A percentile compares a stretch with the other conserved stretches of the same genome.
Conservation (phyloP, 2,797 vertebrate genomes). For the Catostomus latipinnis region DNA sequence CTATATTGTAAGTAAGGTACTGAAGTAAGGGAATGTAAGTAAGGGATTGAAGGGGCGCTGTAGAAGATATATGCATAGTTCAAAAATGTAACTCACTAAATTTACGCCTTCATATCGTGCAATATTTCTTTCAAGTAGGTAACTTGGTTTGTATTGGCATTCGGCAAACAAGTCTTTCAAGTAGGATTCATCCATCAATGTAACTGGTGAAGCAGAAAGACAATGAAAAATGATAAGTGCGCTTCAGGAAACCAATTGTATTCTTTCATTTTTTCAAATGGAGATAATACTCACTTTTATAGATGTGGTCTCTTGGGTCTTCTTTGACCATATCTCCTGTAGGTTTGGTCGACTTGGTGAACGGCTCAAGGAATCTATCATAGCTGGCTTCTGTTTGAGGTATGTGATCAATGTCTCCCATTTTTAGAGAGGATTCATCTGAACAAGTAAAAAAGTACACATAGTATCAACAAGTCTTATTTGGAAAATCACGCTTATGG, state of each 20-base stretch:
- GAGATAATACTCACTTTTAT: constrained; percentile 22
- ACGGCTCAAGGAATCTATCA: not conserved
- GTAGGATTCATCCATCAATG: constrained; percentile 23
- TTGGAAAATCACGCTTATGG: not conserved
- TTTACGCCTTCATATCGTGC: constrained; percentile 43
- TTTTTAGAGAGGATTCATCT: constrained; percentile 41
- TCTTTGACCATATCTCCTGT: constrained; percentile 42
- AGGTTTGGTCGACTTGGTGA: not conserved
- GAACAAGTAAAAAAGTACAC: not conserved
- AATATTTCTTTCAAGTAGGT: not conserved
- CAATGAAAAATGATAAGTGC: not conserved
- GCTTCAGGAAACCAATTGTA: not conserved
- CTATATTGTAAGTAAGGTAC: too few species aligned
- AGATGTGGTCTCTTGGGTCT: constrained; percentile 47
- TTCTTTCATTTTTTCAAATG: not conserved
- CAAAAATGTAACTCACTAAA: constrained; percentile 33
- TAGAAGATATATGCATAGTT: too few species aligned
- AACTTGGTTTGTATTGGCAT: constrained; percentile 45
- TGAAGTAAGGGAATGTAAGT: too few species aligned
- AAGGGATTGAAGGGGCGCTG: too few species aligned
- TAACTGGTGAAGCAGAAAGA: constrained; percentile 29
- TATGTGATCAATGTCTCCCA: constrained; percentile 36
- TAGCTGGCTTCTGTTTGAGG: constrained; percentile 48
- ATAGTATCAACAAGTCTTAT: not conserved
- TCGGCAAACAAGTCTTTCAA: constrained; percentile 36